Percentiles rank a stretch among this genome's conserved stretches.
These are phyloP conservation scores for Synanthedon tipuliformis DNA, from an alignment of 2,888 invertebrate genomes.

Conservation along the genomic window DNA sequence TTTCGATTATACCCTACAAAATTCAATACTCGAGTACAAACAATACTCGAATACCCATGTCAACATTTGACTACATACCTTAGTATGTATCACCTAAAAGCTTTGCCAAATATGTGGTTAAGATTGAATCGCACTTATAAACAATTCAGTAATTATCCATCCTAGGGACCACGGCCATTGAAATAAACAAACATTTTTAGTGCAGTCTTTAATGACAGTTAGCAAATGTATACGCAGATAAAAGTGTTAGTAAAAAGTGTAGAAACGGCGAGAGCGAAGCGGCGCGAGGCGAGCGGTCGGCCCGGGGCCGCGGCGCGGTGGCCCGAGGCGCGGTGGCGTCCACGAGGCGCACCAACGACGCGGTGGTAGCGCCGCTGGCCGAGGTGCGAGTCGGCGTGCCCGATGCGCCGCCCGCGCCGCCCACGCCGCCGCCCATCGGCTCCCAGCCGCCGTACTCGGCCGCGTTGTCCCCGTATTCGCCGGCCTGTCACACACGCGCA, in stretches of 20 bases:
- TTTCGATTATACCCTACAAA: too few relatives aligned
- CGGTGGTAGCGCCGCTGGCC: background rate
- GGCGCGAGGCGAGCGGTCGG: slow-evolving; percentile 2
- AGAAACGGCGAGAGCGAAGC: slow-evolving; percentile 3
- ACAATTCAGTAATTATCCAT: too few relatives aligned
- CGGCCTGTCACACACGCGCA: slow-evolving; percentile 23
- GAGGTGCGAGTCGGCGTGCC: background rate
- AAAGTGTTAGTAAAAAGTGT: background rate
- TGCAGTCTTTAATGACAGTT: slow-evolving; percentile 4
- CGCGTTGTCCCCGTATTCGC: slow-evolving; percentile 53
- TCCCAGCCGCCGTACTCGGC: slow-evolving; percentile 28
- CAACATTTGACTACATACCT: too few relatives aligned
- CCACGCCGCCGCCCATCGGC: background rate
- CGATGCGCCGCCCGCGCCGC: slow-evolving; percentile 15
- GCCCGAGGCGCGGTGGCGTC: slow-evolving; percentile 3
- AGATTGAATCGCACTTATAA: too few relatives aligned
- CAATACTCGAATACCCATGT: too few relatives aligned
- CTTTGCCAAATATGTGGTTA: too few relatives aligned
- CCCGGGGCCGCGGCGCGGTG: slow-evolving; percentile 5
- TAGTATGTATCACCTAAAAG: background rate
- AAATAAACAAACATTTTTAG: slow-evolving; percentile 1
- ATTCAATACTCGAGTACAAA: too few relatives aligned
- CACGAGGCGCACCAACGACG: background rate
- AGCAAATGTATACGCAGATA: slow-evolving; percentile 1
- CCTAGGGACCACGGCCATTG: background rate